These are phyloP conservation scores for Anorthoa munda DNA, from an alignment of 2,888 invertebrate genomes.

Conservation along the genomic window DNA sequence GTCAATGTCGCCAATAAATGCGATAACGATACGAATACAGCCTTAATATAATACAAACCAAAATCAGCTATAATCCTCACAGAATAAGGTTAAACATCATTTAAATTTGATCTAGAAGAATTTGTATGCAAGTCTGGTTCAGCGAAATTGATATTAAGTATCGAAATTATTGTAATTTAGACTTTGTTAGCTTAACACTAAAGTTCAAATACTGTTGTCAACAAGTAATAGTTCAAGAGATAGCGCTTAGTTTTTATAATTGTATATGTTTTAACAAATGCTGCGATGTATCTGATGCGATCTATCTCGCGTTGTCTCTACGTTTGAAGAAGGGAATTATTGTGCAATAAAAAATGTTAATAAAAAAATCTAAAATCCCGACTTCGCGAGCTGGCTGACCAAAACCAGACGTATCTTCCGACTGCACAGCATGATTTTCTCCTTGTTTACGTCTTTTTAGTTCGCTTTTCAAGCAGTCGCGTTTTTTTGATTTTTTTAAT, in stretches of 20 bases:
- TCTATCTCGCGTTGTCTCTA: conserved; percentile 33
- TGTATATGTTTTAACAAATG: conserved; percentile 47
- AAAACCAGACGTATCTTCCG: no score
- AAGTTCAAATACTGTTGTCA: conserved; percentile 31
- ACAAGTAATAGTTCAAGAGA: conserved; percentile 4
- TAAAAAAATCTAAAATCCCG: no score
- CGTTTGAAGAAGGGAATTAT: conserved; percentile 8
- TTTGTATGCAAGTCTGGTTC: conserved; percentile 37
- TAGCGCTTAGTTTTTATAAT: conserved; percentile 18
- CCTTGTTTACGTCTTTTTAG: no score
- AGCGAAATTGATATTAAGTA: conserved; percentile 57
- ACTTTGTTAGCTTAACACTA: conserved; percentile 28
- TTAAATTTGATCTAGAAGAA: background rate
- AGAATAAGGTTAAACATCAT: conserved; percentile 31
- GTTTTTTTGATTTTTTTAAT: no score
- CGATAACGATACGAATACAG: conserved; percentile 50
- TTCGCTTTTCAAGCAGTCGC: no score
- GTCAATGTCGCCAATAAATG: conserved; percentile 64
- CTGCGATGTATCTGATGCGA: conserved; percentile 22
- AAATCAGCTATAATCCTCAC: conserved; percentile 6
- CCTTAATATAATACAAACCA: conserved; percentile 27
- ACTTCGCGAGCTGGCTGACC: no score
- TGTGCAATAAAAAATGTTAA: no score
- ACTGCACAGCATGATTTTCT: no score
- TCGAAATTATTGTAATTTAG: conserved; percentile 41